These are phyloP conservation scores for Apamea epomidion DNA, from an alignment of 2,888 invertebrate genomes.

Conservation along the genomic window DNA sequence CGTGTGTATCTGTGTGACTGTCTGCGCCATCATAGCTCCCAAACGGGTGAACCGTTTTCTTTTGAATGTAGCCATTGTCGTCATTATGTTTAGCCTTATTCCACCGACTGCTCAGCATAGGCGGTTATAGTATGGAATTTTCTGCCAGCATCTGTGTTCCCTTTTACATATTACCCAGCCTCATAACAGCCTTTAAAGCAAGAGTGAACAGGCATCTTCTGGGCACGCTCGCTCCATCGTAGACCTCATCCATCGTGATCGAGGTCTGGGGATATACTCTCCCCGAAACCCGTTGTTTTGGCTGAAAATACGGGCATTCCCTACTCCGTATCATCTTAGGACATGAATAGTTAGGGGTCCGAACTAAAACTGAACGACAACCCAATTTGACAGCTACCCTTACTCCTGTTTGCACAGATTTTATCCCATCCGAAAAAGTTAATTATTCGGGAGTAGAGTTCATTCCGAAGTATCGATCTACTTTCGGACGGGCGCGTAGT, in stretches of 20 bases:
- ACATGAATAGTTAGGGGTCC: neutral
- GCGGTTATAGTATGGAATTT: neutral
- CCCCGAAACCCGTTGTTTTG: neutral
- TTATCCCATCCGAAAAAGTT: neutral
- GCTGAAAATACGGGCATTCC: neutral
- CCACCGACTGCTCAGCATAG: too few relatives aligned
- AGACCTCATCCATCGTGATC: neutral
- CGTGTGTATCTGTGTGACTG: too few relatives aligned
- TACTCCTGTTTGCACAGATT: neutral
- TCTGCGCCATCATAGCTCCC: too few relatives aligned
- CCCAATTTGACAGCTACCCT: neutral
- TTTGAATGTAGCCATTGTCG: neutral
- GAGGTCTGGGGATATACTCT: neutral
- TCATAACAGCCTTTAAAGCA: neutral
- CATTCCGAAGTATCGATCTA: neutral
- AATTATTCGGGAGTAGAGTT: neutral
- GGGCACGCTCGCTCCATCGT: neutral
- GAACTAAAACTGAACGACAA: neutral
- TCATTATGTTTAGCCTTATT: neutral
- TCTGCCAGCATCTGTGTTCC: neutral
- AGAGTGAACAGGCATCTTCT: neutral
- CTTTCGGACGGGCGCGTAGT: neutral
- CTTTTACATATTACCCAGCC: neutral
- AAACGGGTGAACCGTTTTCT: too few relatives aligned
- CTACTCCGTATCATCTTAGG: neutral